phyloP scores from a whole-genome alignment of 1,140 invertebrate species.

The Lineus longissimus region DNA sequence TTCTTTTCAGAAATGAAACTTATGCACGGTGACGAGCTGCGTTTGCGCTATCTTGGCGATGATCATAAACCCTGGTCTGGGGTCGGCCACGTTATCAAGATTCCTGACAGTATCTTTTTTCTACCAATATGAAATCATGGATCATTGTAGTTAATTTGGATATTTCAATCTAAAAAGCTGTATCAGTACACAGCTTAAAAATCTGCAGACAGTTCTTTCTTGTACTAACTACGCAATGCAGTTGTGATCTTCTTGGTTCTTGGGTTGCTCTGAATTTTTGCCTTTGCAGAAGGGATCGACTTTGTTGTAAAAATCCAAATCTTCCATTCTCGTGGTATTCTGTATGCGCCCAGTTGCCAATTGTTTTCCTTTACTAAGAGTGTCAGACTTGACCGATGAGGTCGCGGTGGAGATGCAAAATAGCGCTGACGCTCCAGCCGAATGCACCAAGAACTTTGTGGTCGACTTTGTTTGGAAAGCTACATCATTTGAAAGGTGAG shows the following conservation, averaged over 20 bases:
- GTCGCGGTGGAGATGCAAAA: conserved; percentile 95
- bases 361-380: not conserved
- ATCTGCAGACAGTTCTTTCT: not conserved
- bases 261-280: no score
- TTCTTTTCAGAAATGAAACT: conserved; percentile 80
- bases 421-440: conserved; percentile 81
- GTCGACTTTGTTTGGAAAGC: conserved; percentile 99
- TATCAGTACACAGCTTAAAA: not conserved
- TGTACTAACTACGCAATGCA: not conserved
- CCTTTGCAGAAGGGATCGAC: no score
- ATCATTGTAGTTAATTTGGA: not conserved
- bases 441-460: conserved; percentile 92
- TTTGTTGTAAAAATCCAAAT: no score
- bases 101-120: conserved; percentile 77
- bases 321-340: no score
- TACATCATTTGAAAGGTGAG: conserved; percentile 92
- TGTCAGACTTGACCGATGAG: conserved; percentile 88
- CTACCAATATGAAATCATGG: not conserved
- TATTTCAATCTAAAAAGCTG: not conserved
- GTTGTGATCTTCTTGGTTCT: no score
- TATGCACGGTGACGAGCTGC: conserved; percentile 99
- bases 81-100: conserved; percentile 94
- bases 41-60: conserved; percentile 89
- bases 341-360: no score
- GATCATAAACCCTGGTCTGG: conserved; percentile 86